These are phyloP conservation scores for Procambarus virginalis DNA, from an alignment of 1,140 invertebrate genomes.

Conservation along the genomic window DNA sequence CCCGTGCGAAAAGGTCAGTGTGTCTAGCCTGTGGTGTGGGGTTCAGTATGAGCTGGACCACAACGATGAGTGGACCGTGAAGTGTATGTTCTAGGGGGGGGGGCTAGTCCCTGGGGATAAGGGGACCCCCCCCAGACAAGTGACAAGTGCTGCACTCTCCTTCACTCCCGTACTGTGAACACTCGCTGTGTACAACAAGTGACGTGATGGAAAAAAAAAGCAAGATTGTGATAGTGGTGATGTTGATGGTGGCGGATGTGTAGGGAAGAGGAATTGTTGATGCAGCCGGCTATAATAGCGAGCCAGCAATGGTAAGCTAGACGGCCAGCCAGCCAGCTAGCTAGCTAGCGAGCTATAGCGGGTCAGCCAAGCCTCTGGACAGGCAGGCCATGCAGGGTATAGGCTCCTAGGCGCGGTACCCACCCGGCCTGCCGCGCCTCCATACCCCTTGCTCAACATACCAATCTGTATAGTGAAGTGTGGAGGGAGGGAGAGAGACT, in stretches of 20 bases:
- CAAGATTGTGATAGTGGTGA: too few relatives aligned
- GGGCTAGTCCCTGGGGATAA: background rate
- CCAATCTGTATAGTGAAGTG: too few relatives aligned
- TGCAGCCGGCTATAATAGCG: too few relatives aligned
- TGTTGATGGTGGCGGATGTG: background rate
- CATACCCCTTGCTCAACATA: background rate
- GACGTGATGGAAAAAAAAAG: background rate
- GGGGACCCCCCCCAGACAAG: background rate
- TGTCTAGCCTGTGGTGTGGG: background rate
- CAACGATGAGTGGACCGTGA: slow-evolving; percentile 31
- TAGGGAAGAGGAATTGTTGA: too few relatives aligned
- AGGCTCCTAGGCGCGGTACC: background rate
- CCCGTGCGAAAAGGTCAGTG: slow-evolving; percentile 39
- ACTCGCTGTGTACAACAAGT: too few relatives aligned
- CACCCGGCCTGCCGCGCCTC: background rate
- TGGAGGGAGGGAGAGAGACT: too few relatives aligned
- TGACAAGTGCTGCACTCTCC: background rate
- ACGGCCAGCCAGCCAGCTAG: too few relatives aligned
- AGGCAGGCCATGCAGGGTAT: background rate
- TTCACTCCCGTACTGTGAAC: slow-evolving; percentile 5
- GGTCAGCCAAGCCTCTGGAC: background rate
- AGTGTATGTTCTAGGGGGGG: background rate
- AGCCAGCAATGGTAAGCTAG: too few relatives aligned
- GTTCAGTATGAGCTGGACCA: slow-evolving; percentile 33
- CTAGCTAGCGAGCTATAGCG: background rate